Percentiles rank a stretch among this genome's conserved stretches.
Evolutionary conservation across 2,888 invertebrate genomes (phyloP).

Genomic region (Camponotus fellah): DNA sequence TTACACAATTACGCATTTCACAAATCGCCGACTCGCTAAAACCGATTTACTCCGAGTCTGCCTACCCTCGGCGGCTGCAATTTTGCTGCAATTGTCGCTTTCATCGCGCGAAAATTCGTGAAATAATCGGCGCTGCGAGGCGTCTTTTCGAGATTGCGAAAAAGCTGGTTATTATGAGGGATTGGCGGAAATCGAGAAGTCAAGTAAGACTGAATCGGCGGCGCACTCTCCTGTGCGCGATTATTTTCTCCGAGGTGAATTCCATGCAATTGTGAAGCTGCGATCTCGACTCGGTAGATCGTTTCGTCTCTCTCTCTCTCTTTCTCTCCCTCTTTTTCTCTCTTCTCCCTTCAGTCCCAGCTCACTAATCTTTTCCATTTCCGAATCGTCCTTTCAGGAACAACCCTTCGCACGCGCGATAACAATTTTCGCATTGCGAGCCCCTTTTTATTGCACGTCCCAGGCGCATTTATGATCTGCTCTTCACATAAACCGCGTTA

Average conservation of each 20-base stretch:
- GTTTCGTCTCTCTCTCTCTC: neutral
- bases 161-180: conserved; percentile 18
- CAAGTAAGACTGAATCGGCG: conserved; percentile 23
- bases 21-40: neutral
- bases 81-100: conserved; percentile 27
- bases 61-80: neutral
- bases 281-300: conserved; percentile 24
- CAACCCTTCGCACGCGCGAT: conserved; percentile 48
- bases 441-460: conserved; percentile 60
- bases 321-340: too few species aligned
- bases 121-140: conserved; percentile 24
- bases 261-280: conserved; percentile 17
- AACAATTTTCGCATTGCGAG: conserved; percentile 50
- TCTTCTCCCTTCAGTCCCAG: neutral
- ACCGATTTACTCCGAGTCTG: neutral
- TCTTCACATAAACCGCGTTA: conserved; percentile 53
- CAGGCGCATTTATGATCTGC: conserved; percentile 58
- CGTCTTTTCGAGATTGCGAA: conserved; percentile 11
- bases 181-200: conserved; percentile 45
- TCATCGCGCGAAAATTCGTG: conserved; percentile 36
- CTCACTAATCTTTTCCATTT: conserved; percentile 51
- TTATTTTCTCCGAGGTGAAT: neutral
- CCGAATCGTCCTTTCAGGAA: conserved; percentile 36
- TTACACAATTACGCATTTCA: conserved; percentile 19
- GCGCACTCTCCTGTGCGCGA: neutral